Evolutionary conservation across 2,113 vertebrate species (phyloP), one percentile per base, ranked within the genome.

Genomic region (Ictidomys tridecemlineatus): DNA sequence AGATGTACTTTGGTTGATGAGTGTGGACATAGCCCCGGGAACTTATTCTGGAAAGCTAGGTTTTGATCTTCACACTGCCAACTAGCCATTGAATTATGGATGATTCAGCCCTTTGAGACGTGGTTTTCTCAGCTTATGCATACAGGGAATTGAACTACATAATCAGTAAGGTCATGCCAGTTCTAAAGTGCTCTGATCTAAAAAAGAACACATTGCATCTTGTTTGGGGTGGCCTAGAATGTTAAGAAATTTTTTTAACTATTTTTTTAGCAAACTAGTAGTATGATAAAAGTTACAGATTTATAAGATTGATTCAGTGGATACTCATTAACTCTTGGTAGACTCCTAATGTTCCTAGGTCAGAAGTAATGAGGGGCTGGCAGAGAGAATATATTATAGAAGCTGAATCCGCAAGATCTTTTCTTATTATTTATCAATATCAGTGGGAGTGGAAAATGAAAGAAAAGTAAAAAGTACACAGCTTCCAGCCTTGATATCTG

Each of bases 101-200:
- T 87, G 61, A 85, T 24, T 79, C 74, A 92, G 34, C 18, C 53
- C 37, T 79, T 77, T 2, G 1, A 95, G 34, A 85, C 4, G 20
- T 42, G 37, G n/a, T 32, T 72, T 89, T 65, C 39, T 94, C 73
- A 85, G 34, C 4, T 37, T 24, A 73, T 1, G 39, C 8, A 69
- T 37, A 70, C 12, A 72, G 37, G 28, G 4, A 89, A 63, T 53
- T 56, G 34, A 88, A 86, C 51, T 83, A 65, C 45, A 70, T 82
- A 85, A 87, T 94, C 48, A 67, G 70, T 39, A 80, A 78, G 45
- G 9, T 69, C 26, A 93, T 37, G 24, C 0, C 11, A 65, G 13
- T 48, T 94, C 73, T 88, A 70, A 95, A 67, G 74, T 91, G 30
- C 18, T 76, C 34, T 94, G 58, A 70, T 89, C 20, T 53, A 80